Evolutionary conservation across 2,113 vertebrate species (phyloP), one percentile per base, ranked within the genome.

Genomic region (Protomyctophum bolini): DNA sequence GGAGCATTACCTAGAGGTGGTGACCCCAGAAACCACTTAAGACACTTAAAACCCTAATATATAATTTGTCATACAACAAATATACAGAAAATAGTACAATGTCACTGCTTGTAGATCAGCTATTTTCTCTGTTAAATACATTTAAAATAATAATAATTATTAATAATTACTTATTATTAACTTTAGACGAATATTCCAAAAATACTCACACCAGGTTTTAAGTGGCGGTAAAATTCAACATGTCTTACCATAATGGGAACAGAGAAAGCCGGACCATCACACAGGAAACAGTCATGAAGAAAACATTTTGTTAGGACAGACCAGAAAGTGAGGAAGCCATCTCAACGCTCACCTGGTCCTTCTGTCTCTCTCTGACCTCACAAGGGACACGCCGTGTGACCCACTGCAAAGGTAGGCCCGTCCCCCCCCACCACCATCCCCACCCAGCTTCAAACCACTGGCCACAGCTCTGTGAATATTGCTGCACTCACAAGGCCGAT

Each of bases 301-400:
- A 62, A 51, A 28, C 51, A 6, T 70, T 72, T 73, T 69, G 46
- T 79, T 80, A 84, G 71, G 64, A 67, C 81, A 83, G 73, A 68
- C 58, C 80, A 85, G 83, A 69, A 73, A 67, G 75, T 77, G 81
- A 86, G 85, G 71, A 86, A 86, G 68, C 12, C 59, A 15, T 88
- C 51, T 72, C 68, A 58, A 10, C 55, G 77, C 92, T 94, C 92
- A 93, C 92, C 91, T 90, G 94, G 90, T 94, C 88, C 93, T 95
- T 96, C 94, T 96, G 92, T 96, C 93, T 95, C 93, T 96, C 92
- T 97, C 93, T 97, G 94, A 96, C 94, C 94, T 87, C 94, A 96
- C 94, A 97, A 98, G 97, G 97, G 92, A 98, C 95, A 91, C 96
- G 97, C 82, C 96, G 96, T 81, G 98, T 98, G 96, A 99, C 94